Base-by-base conservation (phyloP, 1,140 invertebrate genomes). In the Helicoverpa zea region DNA sequence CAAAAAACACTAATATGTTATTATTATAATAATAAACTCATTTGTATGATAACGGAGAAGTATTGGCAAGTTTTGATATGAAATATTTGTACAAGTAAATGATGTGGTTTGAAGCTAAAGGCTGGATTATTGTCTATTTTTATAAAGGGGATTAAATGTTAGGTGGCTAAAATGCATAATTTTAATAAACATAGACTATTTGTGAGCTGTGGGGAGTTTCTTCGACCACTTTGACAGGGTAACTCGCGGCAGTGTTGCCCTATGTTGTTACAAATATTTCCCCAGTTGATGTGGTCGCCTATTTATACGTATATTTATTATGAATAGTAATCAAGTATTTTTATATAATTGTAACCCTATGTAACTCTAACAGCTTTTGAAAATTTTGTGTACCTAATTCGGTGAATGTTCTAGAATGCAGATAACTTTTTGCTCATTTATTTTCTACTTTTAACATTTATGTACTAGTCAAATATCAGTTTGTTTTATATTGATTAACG, bases 111-210 rank as follows among this genome's bases (percentile, higher is more conserved):
- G 75, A 64, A 79, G 76, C 64, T 79, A 59, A 75, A 79, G 81
- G 84, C 59, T 83, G 79, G 72, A 70, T 73, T 85, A 83, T 83
- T 88, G 85, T 90, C 89, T 92, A 93, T 91, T 93, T 93, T 93
- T 91, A 84, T 91, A 91, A 87, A 72, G 89, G 84, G 88, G 88
- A 83, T 81, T 83, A 83, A 85, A 87, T 93, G 88, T 92, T 91
- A 89, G 85, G 91, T 93, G 90, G 89, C 91, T 92, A 91, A 87
- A 90, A 83, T 86, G 87, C 88, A 90, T 89, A 86, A 87, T 82
- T 80, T 75, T 82, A 75, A 79, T 76, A 76, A 70, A 73, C 70
- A 58, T 82, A 82, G 64, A 74, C 29, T 81, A 83, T 79, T 43
- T 73, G 58, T 74, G 29, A 74, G 43, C 29, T 70, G 61, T 66